Evolutionary conservation across 1,140 invertebrate genomes (phyloP), one percentile per base, ranked within the genome.

Genomic region (Laodelphax striatellus): DNA sequence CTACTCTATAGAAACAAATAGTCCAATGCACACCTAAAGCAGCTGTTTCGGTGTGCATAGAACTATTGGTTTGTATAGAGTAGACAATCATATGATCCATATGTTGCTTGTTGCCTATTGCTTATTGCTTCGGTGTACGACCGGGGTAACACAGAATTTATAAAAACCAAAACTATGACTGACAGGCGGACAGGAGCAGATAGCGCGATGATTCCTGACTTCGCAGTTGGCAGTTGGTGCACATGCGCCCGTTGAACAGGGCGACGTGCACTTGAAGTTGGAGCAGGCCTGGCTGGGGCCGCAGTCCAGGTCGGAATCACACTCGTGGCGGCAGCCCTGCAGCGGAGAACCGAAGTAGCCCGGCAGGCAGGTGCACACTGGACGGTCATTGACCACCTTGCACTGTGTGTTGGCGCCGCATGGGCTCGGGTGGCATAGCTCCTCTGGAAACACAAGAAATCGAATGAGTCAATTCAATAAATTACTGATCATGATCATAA

Each of bases 181-280:
- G 70, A 88, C 87, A 66, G 81, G 82, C 8, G 88, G 88, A 69
- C 90, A 93, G 64, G 82, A 84, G 73, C 91, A 94, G 52, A 86
- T 78, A 5, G 88, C 82, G 57, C 82, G 80, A 70, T 94, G 90
- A 65, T 86, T 85, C 31, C 79, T 66, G 2, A 88, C 87, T 55
- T 85, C 79, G 68, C 91, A 94, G 61, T 86, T 82, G 1, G 91
- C 90, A 56, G 82, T 86, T 14, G 80, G 75, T 6, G 88, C 91
- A 67, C 90, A 94, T 62, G 87, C 81, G 28, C 71, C 68, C 10
- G 74, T 70, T n/a, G 64, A 67, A 71, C 91, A 92, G 0, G 90
- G 86, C 62, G 83, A 85, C 58, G 82, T 79, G 71, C 91, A 95
- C 66, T 82, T 85, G 66, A 84, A 88, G 66, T 84, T 80, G 22